phyloP scores from a whole-genome alignment of 2,113 vertebrate species.

The Puma concolor region DNA sequence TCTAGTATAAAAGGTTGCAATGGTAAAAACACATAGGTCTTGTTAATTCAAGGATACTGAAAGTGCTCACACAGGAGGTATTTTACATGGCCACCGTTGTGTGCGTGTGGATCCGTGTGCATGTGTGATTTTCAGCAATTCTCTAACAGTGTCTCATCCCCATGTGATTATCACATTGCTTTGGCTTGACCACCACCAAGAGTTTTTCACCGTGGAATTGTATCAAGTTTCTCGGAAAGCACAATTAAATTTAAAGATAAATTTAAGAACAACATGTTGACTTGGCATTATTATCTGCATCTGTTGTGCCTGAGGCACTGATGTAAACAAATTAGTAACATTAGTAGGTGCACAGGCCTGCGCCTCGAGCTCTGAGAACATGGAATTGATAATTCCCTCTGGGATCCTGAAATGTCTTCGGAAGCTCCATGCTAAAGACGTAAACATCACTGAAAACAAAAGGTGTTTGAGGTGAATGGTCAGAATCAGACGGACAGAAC shows the following conservation, averaged over 20 bases:
- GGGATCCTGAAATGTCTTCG: neutral
- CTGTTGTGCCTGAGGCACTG: neutral
- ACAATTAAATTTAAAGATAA: slow-evolving; percentile 32
- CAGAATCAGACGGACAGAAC: neutral
- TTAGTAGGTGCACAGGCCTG: neutral
- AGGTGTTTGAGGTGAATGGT: neutral
- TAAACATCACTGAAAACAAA: neutral
- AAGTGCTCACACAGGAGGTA: neutral
- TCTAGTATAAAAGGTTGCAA: neutral
- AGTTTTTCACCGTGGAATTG: neutral
- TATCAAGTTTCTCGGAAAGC: neutral
- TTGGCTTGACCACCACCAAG: neutral
- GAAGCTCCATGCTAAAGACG: slow-evolving; percentile 4
- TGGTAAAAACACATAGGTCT: neutral
- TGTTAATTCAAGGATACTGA: neutral
- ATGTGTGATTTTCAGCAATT: neutral
- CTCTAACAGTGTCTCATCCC: neutral
- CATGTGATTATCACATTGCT: neutral
- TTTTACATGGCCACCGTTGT: neutral
- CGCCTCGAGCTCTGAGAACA: neutral
- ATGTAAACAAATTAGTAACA: neutral
- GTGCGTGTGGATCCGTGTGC: neutral
- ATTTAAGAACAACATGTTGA: slow-evolving; percentile 3
- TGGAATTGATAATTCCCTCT: neutral
- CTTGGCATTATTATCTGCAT: neutral